Base-by-base conservation (phyloP, 1,140 invertebrate species). In the Drosophila seguyi region DNA sequence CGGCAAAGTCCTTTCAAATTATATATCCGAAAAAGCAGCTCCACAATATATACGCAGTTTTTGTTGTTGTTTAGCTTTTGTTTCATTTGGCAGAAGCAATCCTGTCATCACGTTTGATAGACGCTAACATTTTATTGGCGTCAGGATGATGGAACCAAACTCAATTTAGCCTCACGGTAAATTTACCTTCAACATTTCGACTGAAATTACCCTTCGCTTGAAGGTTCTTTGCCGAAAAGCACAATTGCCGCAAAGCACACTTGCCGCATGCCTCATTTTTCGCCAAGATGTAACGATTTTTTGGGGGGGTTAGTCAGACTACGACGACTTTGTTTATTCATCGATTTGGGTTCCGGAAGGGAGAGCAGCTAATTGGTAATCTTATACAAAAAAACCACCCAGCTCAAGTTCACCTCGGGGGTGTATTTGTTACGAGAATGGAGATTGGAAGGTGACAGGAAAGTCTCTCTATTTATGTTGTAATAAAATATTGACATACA, bases 401-500 rank as follows among this genome's bases (percentile, higher is more conserved):
- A 27, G 16, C 16, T 2, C 47, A 3, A 13, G n/a, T n/a, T n/a
- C n/a, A n/a, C n/a, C n/a, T n/a, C n/a, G n/a, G n/a, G n/a, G n/a
- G n/a, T n/a, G n/a, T n/a, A n/a, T n/a, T n/a, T n/a, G n/a, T n/a
- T n/a, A n/a, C n/a, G 25, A 18, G 27, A 11, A 36, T 34, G n/a
- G 25, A 18, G 27, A 11, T 22, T 36, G 50, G 20, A 25, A 38
- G 52, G 52, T 55, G 42, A 44, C 42, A 55, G 34, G 38, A 55
- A 55, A 38, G 20, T 53, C 45, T 44, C 44, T 55, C 11, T 53
- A 52, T 60, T 60, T 60, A 60, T 60, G 58, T 63, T 71, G 75
- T 55, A 72, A 79, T 79, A 78, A 72, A 79, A 68, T 60, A 72
- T 79, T 72, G 73, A 42, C 75, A 72, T 78, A 58, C 68, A 71